Percentiles rank a stretch among this genome's conserved stretches.
phyloP scores from a whole-genome alignment of 2,888 invertebrate species.

The Hypsopygia costalis region DNA sequence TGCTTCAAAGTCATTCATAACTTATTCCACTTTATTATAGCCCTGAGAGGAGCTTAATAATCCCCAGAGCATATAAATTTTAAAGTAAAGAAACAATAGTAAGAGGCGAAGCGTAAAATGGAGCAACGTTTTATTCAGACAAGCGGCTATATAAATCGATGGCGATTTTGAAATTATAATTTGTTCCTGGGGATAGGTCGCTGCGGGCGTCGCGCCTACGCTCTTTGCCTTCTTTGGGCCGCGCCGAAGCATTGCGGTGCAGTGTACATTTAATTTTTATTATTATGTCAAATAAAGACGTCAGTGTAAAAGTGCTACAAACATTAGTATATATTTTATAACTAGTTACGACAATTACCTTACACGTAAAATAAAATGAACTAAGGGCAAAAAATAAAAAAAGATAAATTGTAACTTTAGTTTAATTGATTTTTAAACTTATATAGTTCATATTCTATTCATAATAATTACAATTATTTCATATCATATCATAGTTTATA shows the following conservation, averaged over 20 bases:
- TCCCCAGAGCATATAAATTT: background rate
- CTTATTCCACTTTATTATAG: background rate
- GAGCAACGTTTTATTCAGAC: constrained; percentile 67
- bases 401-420: no score
- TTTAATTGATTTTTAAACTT: no score
- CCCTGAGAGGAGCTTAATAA: background rate
- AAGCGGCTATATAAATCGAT: constrained; percentile 76
- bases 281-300: constrained; percentile 6
- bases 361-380: no score
- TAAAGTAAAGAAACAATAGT: constrained; percentile 37
- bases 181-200: constrained; percentile 70
- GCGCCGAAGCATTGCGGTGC: background rate
- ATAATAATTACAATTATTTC: no score
- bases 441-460: no score
- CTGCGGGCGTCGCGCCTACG: constrained; percentile 70
- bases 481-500: no score
- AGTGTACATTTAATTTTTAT: constrained; percentile 7
- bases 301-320: background rate
- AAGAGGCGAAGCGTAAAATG: constrained; percentile 52
- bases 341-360: no score
- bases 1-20: background rate
- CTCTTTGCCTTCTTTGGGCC: constrained; percentile 3
- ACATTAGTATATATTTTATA: background rate
- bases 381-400: no score
- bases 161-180: constrained; percentile 78